Base-by-base conservation (phyloP, 2,113 vertebrate species). In the Polypterus senegalus region DNA sequence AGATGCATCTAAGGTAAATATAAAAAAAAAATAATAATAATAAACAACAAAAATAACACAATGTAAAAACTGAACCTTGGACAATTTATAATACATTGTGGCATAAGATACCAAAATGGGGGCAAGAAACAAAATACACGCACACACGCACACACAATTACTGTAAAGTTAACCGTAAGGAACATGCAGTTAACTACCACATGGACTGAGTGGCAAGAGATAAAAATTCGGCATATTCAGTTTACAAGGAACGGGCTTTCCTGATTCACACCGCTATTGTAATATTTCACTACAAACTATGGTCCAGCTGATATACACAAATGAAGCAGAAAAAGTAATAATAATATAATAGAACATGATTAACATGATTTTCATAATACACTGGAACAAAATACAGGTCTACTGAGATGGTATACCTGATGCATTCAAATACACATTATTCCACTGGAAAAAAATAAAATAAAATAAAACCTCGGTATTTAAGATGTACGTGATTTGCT, bases 71-170 rank as follows among this genome's bases (percentile, higher is more conserved):
- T 68, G 62, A 68, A 66, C 67, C 27, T 27, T 27, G 27, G 71
- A 68, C 71, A 78, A 83, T 79, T 75, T 71, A 77, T 74, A 75
- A 64, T 76, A 65, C 79, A 82, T 82, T 48, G 61, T 71, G 77
- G 73, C 77, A 76, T 69, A 76, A 73, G 74, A 69, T 76, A 67
- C 66, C 59, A 73, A 73, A 78, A 63, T 62, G 53, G 46, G 47
- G 72, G 65, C 72, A 72, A 68, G 65, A 61, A 65, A 63, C 51
- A 65, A 59, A 68, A 10, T 64, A 60, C 67, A 0, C 61, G 0
- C 72, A 0, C 68, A 57, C 27, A 48, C 77, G 64, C 65, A 73
- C 63, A 63, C 61, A 76, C 60, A 78, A 74, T 69, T 81, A 78
- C 27, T 27, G 27, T 27, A 27, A 27, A 55, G 54, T 55, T 55